phyloP scores from a whole-genome alignment of 1,140 invertebrate species.

The Caerostris darwini region DNA sequence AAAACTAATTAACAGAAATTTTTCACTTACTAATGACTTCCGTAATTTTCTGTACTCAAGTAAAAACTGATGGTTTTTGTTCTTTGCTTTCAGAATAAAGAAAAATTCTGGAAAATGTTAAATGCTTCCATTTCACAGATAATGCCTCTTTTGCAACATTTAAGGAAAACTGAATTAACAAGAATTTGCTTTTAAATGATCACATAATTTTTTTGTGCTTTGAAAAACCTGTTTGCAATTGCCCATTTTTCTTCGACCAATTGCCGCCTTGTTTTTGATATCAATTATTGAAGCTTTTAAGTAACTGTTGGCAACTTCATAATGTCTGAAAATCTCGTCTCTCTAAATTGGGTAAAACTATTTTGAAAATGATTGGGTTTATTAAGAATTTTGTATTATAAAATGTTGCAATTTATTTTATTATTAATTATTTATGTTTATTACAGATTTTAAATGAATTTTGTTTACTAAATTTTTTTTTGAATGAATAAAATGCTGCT shows the following conservation, averaged over 20 bases:
- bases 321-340: background rate
- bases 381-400: no score
- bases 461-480: no score
- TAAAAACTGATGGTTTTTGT: background rate
- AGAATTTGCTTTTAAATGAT: slow-evolving; percentile 19
- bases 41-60: background rate
- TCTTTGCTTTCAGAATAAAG: background rate
- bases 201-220: background rate
- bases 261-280: background rate
- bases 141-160: slow-evolving; percentile 15
- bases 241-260: background rate
- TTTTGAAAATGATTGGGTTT: background rate
- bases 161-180: background rate
- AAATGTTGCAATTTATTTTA: no score
- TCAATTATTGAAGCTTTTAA: slow-evolving; percentile 10
- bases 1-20: slow-evolving; percentile 46
- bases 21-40: slow-evolving; percentile 46
- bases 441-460: no score
- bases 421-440: no score
- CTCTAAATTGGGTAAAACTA: background rate
- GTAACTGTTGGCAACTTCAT: background rate
- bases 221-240: background rate
- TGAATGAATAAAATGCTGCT: no score
- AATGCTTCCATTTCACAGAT: slow-evolving; percentile 6
- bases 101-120: slow-evolving; percentile 10